Base-by-base conservation (phyloP, 1,140 invertebrate genomes). In the Zaprionus tsacasi region DNA sequence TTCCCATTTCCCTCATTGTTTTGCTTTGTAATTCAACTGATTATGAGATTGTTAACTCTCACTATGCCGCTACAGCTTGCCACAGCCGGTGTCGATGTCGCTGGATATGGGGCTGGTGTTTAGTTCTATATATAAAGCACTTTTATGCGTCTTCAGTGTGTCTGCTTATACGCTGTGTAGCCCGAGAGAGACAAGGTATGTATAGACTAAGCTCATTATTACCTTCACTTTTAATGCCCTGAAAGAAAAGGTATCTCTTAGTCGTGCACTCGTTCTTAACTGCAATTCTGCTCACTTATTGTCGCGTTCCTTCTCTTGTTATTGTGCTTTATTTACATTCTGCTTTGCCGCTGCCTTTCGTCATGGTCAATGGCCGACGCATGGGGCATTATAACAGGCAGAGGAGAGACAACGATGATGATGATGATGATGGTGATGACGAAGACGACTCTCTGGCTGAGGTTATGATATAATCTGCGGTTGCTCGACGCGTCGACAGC, bases 11-110 rank as follows among this genome's bases (percentile, higher is more conserved):
- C 15, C 27, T 15, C 73, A 78, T 86, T 87, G 78, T 61, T 81
- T 78, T 78, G 57, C 63, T 73, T 83, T 83, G 85, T 71, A 89
- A 81, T 81, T 89, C 67, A 81, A 79, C 81, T 85, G 85, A 89
- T 89, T 89, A 89, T 89, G 85, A 89, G 85, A 89, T 85, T 89
- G 85, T 89, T 89, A 85, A 89, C 85, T 89, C 81, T 40, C 66
- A 45, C 40, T 45, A 33, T 77, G 70, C 54, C 78, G 70, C 63
- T 48, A 50, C 56, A 63, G 33, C 25, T 15, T 15, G 65, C 35
- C 55, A 57, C 56, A 59, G 56, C 36, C 64, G 65, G 65, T 61
- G 68, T 70, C 30, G 58, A 63, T 63, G 71, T 61, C 38, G 52
- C 59, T 36, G 56, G 15, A 8, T 11, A 66, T 45, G 33, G 10